Base-by-base conservation (phyloP, 35 echinoderm and acorn worm species). In the Ophioderma brevispina region DNA sequence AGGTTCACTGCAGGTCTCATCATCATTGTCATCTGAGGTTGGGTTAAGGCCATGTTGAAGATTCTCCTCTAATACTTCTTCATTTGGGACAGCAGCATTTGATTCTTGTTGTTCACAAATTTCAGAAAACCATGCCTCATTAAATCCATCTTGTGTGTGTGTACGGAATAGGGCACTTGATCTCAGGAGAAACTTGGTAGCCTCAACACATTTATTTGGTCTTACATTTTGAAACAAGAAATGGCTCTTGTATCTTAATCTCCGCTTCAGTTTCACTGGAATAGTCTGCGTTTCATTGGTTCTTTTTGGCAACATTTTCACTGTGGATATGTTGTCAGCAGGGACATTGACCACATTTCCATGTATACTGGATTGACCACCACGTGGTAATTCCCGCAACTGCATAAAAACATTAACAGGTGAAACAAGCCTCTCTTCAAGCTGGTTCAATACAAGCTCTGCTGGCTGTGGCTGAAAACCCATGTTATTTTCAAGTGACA, bases 401-500 rank as follows among this genome's bases (percentile, higher is more conserved):
- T 80, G 78, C 1, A 80, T 34, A 25, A 80, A 80, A 25, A 80
- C 78, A 80, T 80, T 80, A 1, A 80, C 78, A 80, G 78, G 78
- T 5, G 78, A 80, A 2, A 80, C 78, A 15, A 80, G 36, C 17
- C 78, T 13, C 36, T 80, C 78, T 25, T 80, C 78, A 34, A 80
- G 38, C 34, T 80, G 18, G 1, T 13, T 31, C 6, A 80, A 25
- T 31, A 34, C 17, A 4, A 34, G 78, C n/a, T 80, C 78, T 15
- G 3, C 17, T 13, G 78, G 78, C 36, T 37, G 34, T 21, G 34
- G 13, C 3, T 17, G 78, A 35, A 80, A 80, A 11, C 13, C 25
- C 17, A 80, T 15, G 3, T 35, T 4, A 31, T 80, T 80, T 37
- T 17, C 78, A 34, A 18, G 33, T 5, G 78, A 80, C 33, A 34